Base-by-base conservation (phyloP, 2,113 vertebrate species). In the Heptranchias perlo region DNA sequence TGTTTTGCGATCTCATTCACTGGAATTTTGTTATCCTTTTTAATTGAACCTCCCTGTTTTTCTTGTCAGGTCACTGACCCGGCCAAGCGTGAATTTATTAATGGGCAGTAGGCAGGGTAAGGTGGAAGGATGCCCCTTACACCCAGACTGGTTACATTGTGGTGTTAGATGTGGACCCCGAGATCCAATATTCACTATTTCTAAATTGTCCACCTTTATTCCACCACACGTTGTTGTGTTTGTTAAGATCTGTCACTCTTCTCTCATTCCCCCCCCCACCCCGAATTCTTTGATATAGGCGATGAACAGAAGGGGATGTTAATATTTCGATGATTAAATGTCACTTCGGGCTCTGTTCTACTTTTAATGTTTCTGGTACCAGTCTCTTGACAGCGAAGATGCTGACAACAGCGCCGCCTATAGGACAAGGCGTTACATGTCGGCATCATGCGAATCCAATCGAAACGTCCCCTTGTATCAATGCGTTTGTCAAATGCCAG, bases 391-490 rank as follows among this genome's bases (percentile, higher is more conserved):
- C 93, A 49, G 23, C 23, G 11, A 95, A 69, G 94, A 95, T 28
- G 44, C 65, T 95, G 94, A 69, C 94, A 95, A 95, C 94, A 69
- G 62, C 65, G 65, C 94, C 94, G 13, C 62, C 94, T 95, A 69
- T 52, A 69, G 94, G 94, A 67, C 44, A 67, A 44, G 92, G 18
- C 28, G 11, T 10, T 47, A 65, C 58, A 87, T 52, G 28, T 49
- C 52, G 4, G 31, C 61, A 94, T 28, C 4, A 52, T 49, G 25
- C 16, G 44, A n/a, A 95, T 13, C 39, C 94, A 67, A 49, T 69
- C 7, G 11, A 95, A 49, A 52, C 16, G 35, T 92, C n/a, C n/a
- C 47, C 58, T 82, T 5, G 31, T n/a, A 52, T 87, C 84, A 87
- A 87, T 52, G 44, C 93, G 25, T 94, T 44, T 94, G 61, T 65